A percentile compares a stretch with the other conserved stretches of the same genome.
Evolutionary conservation across 2,113 vertebrate genomes (phyloP).

Genomic region (Sinocyclocheilus maitianheensis): DNA sequence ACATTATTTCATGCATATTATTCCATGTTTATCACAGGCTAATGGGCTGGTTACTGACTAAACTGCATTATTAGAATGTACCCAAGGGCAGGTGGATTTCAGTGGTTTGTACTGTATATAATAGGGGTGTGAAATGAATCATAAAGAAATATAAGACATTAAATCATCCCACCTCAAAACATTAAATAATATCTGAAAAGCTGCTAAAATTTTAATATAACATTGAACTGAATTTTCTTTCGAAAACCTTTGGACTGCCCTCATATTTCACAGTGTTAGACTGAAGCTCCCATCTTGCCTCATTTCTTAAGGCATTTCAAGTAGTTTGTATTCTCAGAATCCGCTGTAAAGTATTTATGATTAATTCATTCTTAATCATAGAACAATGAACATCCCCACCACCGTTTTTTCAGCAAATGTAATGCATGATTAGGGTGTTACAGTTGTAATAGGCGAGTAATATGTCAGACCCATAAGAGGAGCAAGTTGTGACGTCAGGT

Average conservation of each 20-base stretch:
- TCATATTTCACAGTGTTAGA: constrained; percentile 60
- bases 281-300: constrained; percentile 53
- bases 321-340: constrained; percentile 44
- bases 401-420: constrained; percentile 23
- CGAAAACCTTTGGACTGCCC: constrained; percentile 37
- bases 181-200: constrained; percentile 43
- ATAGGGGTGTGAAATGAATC: too few relatives aligned
- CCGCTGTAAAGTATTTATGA: constrained; percentile 39
- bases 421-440: constrained; percentile 1
- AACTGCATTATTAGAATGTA: constrained; percentile 3
- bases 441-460: constrained; percentile 28
- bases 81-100: constrained; percentile 1
- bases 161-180: neutral
- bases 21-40: constrained; percentile 16
- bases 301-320: constrained; percentile 51
- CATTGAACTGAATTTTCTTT: neutral
- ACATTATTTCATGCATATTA: constrained; percentile 23
- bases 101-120: constrained; percentile 40
- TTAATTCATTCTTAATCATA: constrained; percentile 1
- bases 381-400: constrained; percentile 13
- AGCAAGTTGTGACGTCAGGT: constrained; percentile 25
- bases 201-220: neutral
- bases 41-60: constrained; percentile 27
- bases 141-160: neutral
- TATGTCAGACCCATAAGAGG: constrained; percentile 3